These are phyloP conservation scores for Oxycera nigricornis DNA, from an alignment of 2,888 invertebrate genomes.

Conservation along the genomic window DNA sequence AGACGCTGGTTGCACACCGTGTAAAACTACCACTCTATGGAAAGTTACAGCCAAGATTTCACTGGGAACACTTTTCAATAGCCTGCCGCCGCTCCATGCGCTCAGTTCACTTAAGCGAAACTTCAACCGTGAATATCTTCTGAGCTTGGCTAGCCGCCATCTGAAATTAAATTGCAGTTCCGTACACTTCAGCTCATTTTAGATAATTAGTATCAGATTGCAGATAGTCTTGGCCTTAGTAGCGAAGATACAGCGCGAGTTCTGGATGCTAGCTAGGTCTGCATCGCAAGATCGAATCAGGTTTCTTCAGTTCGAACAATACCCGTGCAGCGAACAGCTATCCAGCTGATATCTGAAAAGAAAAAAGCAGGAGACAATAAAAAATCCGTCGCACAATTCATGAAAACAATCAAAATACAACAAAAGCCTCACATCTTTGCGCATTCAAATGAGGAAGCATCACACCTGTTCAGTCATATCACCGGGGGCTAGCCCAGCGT, in stretches of 20 bases:
- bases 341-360: not conserved
- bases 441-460: not conserved
- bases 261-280: not conserved
- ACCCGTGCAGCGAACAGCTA: not conserved
- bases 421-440: not conserved
- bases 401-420: not conserved
- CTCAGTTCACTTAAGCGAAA: not conserved
- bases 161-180: not conserved
- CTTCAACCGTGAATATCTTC: not conserved
- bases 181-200: not conserved
- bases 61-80: not conserved
- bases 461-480: not conserved
- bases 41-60: not conserved
- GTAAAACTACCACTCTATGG: not conserved
- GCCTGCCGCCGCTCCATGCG: not conserved
- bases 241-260: not conserved
- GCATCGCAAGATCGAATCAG: not conserved
- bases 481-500: no score
- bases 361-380: not conserved
- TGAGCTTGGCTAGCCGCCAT: not conserved
- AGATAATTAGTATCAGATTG: slow-evolving; percentile 1
- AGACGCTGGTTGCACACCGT: not conserved
- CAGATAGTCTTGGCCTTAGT: slow-evolving; percentile 8
- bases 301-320: not conserved
- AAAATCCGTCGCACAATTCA: not conserved